Conservation (phyloP, 2,113 vertebrate genomes). For the Hippocampus abdominalis region DNA sequence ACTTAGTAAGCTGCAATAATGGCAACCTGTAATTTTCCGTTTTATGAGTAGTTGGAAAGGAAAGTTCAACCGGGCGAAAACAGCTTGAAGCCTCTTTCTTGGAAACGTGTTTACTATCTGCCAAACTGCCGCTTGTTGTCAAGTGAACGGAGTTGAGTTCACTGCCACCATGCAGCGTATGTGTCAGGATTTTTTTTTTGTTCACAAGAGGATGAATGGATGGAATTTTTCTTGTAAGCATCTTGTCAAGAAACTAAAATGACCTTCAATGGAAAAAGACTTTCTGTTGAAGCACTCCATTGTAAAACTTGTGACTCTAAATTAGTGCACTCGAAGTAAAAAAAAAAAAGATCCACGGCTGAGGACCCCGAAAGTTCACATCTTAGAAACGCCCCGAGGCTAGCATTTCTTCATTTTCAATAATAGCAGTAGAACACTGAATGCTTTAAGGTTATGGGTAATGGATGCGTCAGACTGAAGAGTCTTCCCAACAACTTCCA, state of each 20-base stretch:
- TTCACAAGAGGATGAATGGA: background rate
- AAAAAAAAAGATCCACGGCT: background rate
- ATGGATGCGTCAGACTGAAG: background rate
- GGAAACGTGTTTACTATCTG: no score
- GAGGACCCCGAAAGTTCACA: background rate
- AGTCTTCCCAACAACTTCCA: background rate
- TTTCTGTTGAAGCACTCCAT: background rate
- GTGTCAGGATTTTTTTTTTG: no score
- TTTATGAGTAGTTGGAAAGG: no score
- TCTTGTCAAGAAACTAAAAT: background rate
- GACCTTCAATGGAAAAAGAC: background rate
- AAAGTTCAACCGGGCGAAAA: no score
- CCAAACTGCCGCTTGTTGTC: no score
- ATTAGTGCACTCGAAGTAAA: background rate
- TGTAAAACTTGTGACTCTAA: background rate
- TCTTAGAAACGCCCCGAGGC: background rate
- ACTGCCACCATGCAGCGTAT: no score
- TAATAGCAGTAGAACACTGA: background rate
- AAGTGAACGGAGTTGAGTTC: no score
- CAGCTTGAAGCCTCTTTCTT: no score
- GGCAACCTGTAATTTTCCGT: no score
- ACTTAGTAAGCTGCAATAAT: no score
- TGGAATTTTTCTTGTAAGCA: background rate
- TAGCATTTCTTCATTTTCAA: background rate
- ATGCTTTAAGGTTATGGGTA: background rate